Base-by-base conservation (phyloP, 2,797 vertebrate species). In the Clarias pachynema region DNA sequence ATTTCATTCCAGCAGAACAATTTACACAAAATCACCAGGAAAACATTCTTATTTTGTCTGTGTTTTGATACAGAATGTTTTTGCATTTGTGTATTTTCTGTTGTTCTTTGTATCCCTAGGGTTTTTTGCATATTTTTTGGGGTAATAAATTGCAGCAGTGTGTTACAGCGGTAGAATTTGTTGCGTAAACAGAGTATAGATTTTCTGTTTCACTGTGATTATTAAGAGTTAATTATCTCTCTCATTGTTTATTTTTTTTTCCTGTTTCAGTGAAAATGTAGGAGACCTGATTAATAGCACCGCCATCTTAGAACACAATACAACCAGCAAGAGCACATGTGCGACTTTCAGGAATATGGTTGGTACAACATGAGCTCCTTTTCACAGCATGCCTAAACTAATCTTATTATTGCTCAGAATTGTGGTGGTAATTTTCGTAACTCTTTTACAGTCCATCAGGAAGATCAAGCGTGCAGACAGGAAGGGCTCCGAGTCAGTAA, bases 331-430 rank as follows among this genome's bases (percentile, higher is more conserved):
- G 90, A 96, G 93, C 91, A 97, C 97, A 56, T 96, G 96, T 0
- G 97, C 97, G 83, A 95, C 95, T 86, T 99, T 99, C 93, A 97
- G 97, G 91, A 99, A 98, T 0, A 97, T 99, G 97, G 98, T 99
- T 88, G 84, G 95, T 90, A 29, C 40, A 66, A 31, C 10, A 53
- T 15, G 26, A 81, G 40, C 79, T 53, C 1, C n/a, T 29, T 79
- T 37, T 65, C 10, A 5, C 26, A 81, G 7, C n/a, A 26, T 14
- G 16, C 5, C 5, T 26, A 26, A 44, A 44, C 24, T 37, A 37
- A 5, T 37, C 2, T 24, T 60, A 16, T 75, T 56, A 56, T 9
- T 60, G 18, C 10, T 37, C 31, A 31, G 15, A 68, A 59, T 78
- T 65, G 7, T 29, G 10, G 3, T 12, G 16, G 16, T 29, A 59